Evolutionary conservation across 1,140 invertebrate species (phyloP).

Genomic region (Listronotus oregonensis): DNA sequence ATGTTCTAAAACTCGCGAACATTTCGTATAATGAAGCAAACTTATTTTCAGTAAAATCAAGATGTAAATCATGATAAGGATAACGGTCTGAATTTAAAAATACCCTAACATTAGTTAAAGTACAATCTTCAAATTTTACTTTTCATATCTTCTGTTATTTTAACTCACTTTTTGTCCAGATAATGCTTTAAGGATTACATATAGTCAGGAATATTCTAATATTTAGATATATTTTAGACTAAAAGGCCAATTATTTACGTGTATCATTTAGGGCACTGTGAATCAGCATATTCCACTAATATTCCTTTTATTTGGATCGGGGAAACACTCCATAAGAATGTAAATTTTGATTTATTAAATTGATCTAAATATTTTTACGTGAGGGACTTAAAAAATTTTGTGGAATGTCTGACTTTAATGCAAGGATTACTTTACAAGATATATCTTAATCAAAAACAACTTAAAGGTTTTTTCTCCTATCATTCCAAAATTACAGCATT

Average conservation of each 20-base stretch:
- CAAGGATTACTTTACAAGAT: constrained; percentile 1
- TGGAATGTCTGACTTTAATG: no score
- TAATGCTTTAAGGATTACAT: constrained; percentile 10
- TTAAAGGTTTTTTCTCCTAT: not conserved
- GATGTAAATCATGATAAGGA: constrained; percentile 9
- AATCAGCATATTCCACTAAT: not conserved
- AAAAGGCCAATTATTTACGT: not conserved
- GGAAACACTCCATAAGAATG: constrained; percentile 3
- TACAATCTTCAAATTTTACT: constrained; percentile 14
- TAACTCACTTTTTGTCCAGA: not conserved
- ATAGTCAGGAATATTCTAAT: not conserved
- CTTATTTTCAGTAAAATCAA: constrained; percentile 22
- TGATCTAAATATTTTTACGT: constrained; percentile 9
- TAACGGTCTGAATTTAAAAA: constrained; percentile 14
- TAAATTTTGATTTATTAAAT: constrained; percentile 7
- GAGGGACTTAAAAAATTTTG: no score
- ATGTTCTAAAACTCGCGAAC: constrained; percentile 5
- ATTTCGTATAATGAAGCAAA: constrained; percentile 16
- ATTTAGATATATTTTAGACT: not conserved
- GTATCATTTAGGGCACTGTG: not conserved
- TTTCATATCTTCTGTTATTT: constrained; percentile 14
- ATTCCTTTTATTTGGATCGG: constrained; percentile 10
- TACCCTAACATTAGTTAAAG: constrained; percentile 4
- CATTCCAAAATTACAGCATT: not conserved
- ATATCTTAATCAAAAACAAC: constrained; percentile 1